These are phyloP conservation scores for Riparia riparia DNA, from an alignment of 2,113 vertebrate genomes.

Conservation along the genomic window DNA sequence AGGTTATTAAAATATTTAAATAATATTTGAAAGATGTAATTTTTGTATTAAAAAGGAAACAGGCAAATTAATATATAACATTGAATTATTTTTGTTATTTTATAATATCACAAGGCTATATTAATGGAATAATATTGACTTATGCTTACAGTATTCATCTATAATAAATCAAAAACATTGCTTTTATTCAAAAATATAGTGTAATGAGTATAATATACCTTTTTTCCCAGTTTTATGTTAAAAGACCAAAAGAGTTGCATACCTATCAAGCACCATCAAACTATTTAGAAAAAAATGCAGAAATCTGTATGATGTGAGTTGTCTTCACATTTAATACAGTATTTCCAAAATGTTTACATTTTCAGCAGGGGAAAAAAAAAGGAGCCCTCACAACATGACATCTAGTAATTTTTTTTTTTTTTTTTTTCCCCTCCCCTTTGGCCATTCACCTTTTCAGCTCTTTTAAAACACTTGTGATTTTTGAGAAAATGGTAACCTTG, in stretches of 20 bases:
- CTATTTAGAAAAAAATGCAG: not conserved
- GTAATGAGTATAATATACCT: not conserved
- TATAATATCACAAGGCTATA: not conserved
- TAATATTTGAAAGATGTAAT: not conserved
- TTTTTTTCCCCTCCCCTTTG: not conserved
- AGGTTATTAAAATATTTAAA: not conserved
- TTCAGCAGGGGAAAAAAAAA: not conserved
- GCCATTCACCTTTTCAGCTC: not conserved
- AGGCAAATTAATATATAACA: not conserved
- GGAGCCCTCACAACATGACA: not conserved
- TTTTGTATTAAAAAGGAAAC: not conserved
- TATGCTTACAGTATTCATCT: not conserved
- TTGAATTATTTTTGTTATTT: not conserved
- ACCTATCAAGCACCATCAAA: not conserved
- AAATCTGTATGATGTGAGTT: not conserved
- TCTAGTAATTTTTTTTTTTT: not conserved
- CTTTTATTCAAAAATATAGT: not conserved
- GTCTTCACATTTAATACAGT: not conserved
- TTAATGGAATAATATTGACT: not conserved
- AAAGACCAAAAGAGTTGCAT: not conserved
- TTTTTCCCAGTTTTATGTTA: not conserved
- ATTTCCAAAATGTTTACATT: not conserved
- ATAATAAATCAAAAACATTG: not conserved
- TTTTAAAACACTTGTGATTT: not conserved
- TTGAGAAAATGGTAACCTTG: slow-evolving; percentile 43